Conservation (phyloP, 2,113 vertebrate genomes). For the Microcebus tavaratra region DNA sequence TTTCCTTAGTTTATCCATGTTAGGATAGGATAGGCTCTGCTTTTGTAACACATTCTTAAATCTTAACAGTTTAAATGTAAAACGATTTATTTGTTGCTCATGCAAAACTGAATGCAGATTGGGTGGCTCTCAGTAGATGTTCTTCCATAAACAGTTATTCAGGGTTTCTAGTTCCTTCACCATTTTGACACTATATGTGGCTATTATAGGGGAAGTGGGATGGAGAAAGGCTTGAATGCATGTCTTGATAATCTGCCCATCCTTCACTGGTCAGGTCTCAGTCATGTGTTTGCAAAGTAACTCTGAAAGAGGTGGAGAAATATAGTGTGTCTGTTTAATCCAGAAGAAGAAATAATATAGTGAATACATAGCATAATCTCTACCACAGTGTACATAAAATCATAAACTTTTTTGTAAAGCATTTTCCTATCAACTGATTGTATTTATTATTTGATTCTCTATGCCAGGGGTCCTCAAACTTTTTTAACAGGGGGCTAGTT, state of each 20-base stretch:
- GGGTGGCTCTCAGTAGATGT: neutral
- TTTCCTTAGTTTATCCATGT: neutral
- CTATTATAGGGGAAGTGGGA: neutral
- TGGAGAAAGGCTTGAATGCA: neutral
- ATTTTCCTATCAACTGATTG: neutral
- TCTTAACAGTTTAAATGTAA: neutral
- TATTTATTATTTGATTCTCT: neutral
- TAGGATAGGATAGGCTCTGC: neutral
- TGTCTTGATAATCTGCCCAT: neutral
- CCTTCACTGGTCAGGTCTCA: neutral
- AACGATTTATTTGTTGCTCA: neutral
- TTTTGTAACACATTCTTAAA: neutral
- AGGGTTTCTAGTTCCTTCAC: neutral
- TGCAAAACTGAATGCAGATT: neutral
- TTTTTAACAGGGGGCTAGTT: too few species aligned
- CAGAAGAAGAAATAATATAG: neutral
- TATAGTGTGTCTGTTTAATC: neutral
- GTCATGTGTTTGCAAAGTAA: neutral
- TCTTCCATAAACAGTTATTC: neutral
- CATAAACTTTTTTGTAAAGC: neutral
- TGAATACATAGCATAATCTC: neutral
- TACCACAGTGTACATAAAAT: neutral
- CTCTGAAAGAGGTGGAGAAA: neutral
- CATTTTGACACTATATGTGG: neutral
- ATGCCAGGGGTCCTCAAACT: neutral